Conservation (phyloP, 2,888 invertebrate species). For the Gerris lacustris region DNA sequence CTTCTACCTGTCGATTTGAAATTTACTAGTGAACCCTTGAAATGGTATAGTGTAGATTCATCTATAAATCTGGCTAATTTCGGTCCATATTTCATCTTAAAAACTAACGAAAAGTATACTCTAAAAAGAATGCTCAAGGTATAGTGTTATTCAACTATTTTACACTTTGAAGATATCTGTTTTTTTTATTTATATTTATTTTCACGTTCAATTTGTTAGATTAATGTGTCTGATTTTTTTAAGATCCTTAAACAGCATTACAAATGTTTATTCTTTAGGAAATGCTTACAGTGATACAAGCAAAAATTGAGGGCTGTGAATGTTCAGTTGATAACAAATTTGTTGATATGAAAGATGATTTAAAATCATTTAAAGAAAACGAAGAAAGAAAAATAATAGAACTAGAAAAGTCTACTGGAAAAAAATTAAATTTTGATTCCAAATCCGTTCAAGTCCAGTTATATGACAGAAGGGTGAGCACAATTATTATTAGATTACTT, state of each 20-base stretch:
- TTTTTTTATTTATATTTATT: no score
- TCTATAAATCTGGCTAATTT: neutral
- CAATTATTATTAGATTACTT: neutral
- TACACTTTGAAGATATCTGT: no score
- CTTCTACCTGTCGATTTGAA: neutral
- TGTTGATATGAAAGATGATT: neutral
- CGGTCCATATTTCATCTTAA: neutral
- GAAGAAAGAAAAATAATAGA: neutral
- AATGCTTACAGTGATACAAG: neutral
- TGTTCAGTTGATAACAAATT: neutral
- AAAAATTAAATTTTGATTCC: neutral
- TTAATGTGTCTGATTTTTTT: no score
- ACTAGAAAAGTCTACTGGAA: neutral
- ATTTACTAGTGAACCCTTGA: neutral
- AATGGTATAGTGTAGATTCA: neutral
- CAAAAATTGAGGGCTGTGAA: neutral
- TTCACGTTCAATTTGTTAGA: no score
- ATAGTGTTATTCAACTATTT: neutral
- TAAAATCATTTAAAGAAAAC: neutral
- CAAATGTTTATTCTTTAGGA: neutral
- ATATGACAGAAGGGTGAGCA: neutral
- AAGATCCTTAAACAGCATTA: no score
- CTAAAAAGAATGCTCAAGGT: neutral
- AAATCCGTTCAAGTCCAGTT: neutral
- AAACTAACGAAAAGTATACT: neutral